A percentile compares a stretch with the other conserved stretches of the same genome.
phyloP scores from a whole-genome alignment of 92 coral and sea anemone species.

The Isaurus tuberculatus region DNA sequence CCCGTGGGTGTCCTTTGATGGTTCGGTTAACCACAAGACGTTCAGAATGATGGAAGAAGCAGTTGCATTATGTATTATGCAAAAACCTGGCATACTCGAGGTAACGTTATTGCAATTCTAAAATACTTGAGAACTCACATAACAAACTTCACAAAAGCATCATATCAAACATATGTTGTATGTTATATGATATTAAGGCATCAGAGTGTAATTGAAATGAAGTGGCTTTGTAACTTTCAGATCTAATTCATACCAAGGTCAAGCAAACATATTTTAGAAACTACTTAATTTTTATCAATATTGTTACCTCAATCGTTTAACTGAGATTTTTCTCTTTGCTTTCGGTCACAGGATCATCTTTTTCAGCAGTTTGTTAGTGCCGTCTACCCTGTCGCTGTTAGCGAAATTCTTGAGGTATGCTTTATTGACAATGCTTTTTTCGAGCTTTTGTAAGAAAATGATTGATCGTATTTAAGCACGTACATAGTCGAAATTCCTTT shows the following conservation, averaged over 20 bases:
- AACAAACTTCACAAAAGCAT: no score
- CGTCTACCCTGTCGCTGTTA: conserved; percentile 17
- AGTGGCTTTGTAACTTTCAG: no score
- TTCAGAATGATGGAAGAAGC: conserved; percentile 38
- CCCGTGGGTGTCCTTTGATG: conserved; percentile 40
- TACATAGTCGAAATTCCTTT: no score
- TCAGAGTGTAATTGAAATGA: no score
- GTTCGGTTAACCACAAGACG: conserved; percentile 24
- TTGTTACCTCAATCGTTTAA: no score
- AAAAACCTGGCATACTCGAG: conserved; percentile 48
- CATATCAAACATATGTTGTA: no score
- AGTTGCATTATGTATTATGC: conserved; percentile 17
- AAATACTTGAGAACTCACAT: not conserved
- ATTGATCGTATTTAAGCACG: no score
- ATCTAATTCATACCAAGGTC: no score
- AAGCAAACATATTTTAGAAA: no score
- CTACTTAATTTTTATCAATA: no score
- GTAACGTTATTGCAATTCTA: not conserved
- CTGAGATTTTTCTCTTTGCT: not conserved
- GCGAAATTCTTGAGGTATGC: conserved; percentile 43
- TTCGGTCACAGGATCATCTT: not conserved
- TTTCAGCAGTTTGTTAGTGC: conserved; percentile 12
- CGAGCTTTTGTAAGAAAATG: no score
- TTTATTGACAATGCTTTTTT: not conserved
- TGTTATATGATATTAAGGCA: no score